These are phyloP conservation scores for Perizoma flavofasciatum DNA, from an alignment of 2,888 invertebrate genomes.

Conservation along the genomic window DNA sequence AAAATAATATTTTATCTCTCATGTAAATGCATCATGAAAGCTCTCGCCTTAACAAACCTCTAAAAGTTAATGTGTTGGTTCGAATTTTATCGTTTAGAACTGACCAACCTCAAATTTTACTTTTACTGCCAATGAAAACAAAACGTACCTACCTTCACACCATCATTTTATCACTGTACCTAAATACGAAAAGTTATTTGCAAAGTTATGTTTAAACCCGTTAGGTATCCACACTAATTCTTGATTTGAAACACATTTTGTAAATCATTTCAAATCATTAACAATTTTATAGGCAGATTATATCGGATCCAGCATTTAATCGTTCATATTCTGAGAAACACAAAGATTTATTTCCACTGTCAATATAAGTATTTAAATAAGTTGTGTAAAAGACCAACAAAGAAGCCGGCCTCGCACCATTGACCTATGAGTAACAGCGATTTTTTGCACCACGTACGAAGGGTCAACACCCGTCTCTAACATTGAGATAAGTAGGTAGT, in stretches of 20 bases:
- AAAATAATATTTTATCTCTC: no score
- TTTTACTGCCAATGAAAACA: constrained; percentile 8
- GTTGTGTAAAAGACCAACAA: constrained; percentile 48
- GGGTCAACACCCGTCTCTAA: constrained; percentile 42
- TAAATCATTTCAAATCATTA: not conserved
- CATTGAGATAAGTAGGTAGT: constrained; percentile 28
- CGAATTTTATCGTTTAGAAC: not conserved
- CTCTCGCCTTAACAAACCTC: no score
- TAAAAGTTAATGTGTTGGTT: no score
- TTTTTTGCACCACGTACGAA: constrained; percentile 34
- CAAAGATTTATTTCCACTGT: constrained; percentile 46
- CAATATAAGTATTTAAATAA: constrained; percentile 46
- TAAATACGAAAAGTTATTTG: no score
- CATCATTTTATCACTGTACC: not conserved
- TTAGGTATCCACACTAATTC: no score
- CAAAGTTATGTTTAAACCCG: constrained; percentile 4
- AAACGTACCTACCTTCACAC: not conserved
- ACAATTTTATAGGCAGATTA: constrained; percentile 10
- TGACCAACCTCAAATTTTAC: constrained; percentile 15
- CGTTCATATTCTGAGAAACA: constrained; percentile 36
- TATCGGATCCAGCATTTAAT: constrained; percentile 26
- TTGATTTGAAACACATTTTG: no score
- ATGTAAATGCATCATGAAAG: no score
- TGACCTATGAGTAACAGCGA: constrained; percentile 72
- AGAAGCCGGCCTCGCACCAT: constrained; percentile 62